Evolutionary conservation across 1,140 invertebrate species (phyloP).

Genomic region (Patella vulgata): DNA sequence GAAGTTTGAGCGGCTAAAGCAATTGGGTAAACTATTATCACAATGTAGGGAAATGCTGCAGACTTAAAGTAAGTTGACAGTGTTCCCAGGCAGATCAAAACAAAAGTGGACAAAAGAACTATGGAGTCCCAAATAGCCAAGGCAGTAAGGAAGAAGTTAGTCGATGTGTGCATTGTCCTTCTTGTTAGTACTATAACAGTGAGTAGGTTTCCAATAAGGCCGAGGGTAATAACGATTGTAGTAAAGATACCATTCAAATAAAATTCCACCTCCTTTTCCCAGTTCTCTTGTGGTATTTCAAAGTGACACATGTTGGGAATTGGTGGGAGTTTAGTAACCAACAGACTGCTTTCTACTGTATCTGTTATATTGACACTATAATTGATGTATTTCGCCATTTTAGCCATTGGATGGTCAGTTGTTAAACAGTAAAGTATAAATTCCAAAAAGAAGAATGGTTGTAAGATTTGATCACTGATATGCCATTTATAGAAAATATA

Average conservation of each 20-base stretch:
- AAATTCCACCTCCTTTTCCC: constrained; percentile 29
- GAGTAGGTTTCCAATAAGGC: constrained; percentile 88
- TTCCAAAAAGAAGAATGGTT: too few relatives aligned
- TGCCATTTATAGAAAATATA: too few relatives aligned
- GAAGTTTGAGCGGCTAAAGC: constrained; percentile 88
- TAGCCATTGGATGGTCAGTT: constrained; percentile 18
- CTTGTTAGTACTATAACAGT: constrained; percentile 87
- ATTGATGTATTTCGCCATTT: constrained; percentile 17
- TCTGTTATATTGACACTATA: neutral
- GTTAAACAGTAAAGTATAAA: too few relatives aligned
- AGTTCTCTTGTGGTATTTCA: constrained; percentile 1
- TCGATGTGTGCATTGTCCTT: constrained; percentile 92
- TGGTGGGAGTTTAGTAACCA: constrained; percentile 1
- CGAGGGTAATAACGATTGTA: constrained; percentile 83
- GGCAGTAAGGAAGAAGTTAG: constrained; percentile 91
- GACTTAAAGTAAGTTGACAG: constrained; percentile 74
- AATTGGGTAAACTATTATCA: constrained; percentile 85
- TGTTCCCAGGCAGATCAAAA: constrained; percentile 82
- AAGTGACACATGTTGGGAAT: neutral
- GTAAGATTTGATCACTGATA: too few relatives aligned
- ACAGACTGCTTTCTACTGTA: neutral
- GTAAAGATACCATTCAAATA: constrained; percentile 77
- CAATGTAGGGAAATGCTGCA: constrained; percentile 80
- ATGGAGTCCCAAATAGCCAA: constrained; percentile 91
- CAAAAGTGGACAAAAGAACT: constrained; percentile 85